phyloP scores from a whole-genome alignment of 2,113 vertebrate genomes.

The Cranoglanis bouderius region DNA sequence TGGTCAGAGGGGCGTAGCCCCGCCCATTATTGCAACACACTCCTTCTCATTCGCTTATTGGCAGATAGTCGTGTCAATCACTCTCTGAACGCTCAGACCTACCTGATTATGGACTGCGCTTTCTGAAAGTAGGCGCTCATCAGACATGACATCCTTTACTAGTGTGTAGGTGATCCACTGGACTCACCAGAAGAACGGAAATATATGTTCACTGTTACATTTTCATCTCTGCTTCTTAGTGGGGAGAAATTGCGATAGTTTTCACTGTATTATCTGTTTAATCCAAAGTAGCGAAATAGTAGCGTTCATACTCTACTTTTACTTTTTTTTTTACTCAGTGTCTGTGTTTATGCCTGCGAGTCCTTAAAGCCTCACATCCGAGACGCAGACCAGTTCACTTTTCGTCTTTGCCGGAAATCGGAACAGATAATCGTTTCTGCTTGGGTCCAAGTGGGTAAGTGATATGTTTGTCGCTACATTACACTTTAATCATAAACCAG shows the following conservation, averaged over 20 bases:
- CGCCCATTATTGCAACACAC: neutral
- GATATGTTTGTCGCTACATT: neutral
- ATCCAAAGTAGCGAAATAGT: neutral
- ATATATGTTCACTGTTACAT: neutral
- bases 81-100: neutral
- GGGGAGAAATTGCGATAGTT: neutral
- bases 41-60: neutral
- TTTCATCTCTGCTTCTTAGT: neutral
- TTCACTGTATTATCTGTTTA: neutral
- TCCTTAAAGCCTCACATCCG: neutral
- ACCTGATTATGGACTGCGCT: neutral
- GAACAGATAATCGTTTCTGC: neutral
- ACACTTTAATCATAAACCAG: neutral
- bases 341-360: neutral
- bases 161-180: neutral
- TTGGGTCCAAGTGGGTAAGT: conserved; percentile 19
- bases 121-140: conserved; percentile 9
- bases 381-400: neutral
- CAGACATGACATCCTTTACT: neutral
- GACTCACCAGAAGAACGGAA: neutral
- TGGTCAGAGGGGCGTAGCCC: neutral
- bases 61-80: conserved; percentile 14
- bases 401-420: conserved; percentile 16
- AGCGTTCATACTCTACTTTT: neutral
- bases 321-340: neutral